Percentiles rank a stretch among this genome's conserved stretches.
Conservation (phyloP, 2,888 invertebrate genomes). For the Galerucella calmariensis region DNA sequence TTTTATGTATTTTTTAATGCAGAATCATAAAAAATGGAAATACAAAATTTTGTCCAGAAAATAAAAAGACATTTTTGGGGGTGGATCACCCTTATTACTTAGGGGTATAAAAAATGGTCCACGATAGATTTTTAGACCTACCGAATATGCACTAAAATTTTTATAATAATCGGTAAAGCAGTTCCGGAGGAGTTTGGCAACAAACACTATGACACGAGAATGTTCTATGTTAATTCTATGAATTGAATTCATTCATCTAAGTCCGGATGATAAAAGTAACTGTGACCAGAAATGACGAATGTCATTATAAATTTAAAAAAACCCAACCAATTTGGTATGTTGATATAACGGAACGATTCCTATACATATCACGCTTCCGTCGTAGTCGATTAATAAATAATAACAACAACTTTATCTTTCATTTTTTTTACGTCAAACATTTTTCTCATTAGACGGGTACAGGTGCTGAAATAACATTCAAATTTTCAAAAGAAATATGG, state of each 20-base stretch:
- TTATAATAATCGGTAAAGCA: too few relatives aligned
- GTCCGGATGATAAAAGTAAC: not conserved
- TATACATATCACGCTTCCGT: not conserved
- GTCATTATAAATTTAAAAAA: not conserved
- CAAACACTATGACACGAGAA: too few relatives aligned
- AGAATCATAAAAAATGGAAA: too few relatives aligned
- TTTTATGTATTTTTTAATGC: too few relatives aligned
- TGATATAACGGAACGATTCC: not conserved
- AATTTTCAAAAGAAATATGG: not conserved
- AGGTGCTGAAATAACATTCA: not conserved
- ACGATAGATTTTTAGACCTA: too few relatives aligned
- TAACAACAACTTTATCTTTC: not conserved
- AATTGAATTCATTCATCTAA: not conserved
- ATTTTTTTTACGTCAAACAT: not conserved
- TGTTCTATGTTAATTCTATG: too few relatives aligned
- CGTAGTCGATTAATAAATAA: not conserved
- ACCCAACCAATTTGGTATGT: not conserved
- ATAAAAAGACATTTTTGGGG: too few relatives aligned
- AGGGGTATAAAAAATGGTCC: too few relatives aligned
- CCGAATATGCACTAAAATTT: too few relatives aligned
- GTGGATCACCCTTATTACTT: too few relatives aligned
- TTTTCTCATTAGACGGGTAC: not conserved
- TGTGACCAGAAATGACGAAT: not conserved
- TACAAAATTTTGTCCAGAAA: too few relatives aligned
- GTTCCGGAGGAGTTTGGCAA: too few relatives aligned